phyloP scores from a whole-genome alignment of 2,113 vertebrate species.

The Sclerurus mexicanus region DNA sequence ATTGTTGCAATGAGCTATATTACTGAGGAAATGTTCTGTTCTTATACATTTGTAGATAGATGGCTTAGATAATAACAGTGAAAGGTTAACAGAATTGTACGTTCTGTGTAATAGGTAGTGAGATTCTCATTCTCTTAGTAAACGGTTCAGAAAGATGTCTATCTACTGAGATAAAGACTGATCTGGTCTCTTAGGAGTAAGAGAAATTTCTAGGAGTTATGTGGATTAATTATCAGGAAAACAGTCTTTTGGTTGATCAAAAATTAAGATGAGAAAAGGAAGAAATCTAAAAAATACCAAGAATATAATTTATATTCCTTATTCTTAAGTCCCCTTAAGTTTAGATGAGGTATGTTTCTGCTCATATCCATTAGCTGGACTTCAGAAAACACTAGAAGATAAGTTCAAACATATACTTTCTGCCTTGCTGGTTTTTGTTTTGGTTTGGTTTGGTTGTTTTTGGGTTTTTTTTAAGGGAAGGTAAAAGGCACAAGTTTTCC shows the following conservation, averaged over 20 bases:
- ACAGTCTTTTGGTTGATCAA: background rate
- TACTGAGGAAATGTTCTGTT: slow-evolving; percentile 63
- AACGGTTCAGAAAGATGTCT: slow-evolving; percentile 55
- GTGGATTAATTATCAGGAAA: slow-evolving; percentile 58
- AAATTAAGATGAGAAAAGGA: background rate
- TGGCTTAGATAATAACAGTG: slow-evolving; percentile 58
- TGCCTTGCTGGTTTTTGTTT: background rate
- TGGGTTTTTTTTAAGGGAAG: background rate
- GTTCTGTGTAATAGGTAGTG: slow-evolving; percentile 56
- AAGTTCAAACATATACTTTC: background rate
- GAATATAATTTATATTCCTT: background rate
- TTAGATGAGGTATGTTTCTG: background rate
- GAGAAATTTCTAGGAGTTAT: slow-evolving; percentile 27
- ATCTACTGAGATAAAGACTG: slow-evolving; percentile 60
- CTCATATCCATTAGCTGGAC: background rate
- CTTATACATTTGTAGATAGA: slow-evolving; percentile 67
- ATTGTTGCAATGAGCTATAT: slow-evolving; percentile 57
- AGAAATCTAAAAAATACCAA: background rate
- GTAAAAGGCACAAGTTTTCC: background rate
- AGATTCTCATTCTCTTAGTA: slow-evolving; percentile 62
- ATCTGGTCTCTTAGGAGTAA: slow-evolving; percentile 27
- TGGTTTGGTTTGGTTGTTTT: too few relatives aligned
- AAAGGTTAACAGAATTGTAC: slow-evolving; percentile 64
- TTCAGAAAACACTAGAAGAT: background rate
- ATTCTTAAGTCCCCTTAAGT: background rate